Conservation (phyloP, 1,140 invertebrate species). For the Coptotermes formosanus region DNA sequence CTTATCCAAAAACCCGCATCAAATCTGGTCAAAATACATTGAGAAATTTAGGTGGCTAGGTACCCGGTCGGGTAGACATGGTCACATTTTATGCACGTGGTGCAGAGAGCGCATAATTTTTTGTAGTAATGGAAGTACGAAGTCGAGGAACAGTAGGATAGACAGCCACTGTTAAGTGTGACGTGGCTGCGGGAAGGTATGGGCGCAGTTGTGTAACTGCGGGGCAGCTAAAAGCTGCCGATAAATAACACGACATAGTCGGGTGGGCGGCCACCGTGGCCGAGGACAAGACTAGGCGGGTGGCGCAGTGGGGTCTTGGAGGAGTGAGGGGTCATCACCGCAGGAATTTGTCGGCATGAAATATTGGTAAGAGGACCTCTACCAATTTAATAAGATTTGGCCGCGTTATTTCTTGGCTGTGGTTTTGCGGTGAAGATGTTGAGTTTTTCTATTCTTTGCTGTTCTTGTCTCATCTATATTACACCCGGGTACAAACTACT, state of each 20-base stretch:
- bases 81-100: too few relatives aligned
- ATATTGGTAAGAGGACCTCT: slow-evolving; percentile 15
- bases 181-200: background rate
- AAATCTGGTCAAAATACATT: too few relatives aligned
- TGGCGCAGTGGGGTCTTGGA: background rate
- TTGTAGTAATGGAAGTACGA: too few relatives aligned
- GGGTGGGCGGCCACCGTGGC: background rate
- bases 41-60: too few relatives aligned
- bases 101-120: too few relatives aligned
- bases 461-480: background rate
- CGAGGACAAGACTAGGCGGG: background rate
- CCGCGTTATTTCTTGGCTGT: slow-evolving; percentile 4
- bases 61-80: too few relatives aligned
- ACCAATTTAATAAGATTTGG: slow-evolving; percentile 3
- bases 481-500: background rate
- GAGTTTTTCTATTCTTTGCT: background rate
- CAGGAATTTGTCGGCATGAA: slow-evolving; percentile 17
- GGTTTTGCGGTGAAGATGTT: background rate
- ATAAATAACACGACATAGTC: background rate
- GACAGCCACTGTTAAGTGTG: background rate
- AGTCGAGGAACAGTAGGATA: too few relatives aligned
- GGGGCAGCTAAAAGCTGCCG: background rate
- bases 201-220: background rate
- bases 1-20: too few relatives aligned
- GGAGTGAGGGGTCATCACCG: background rate